Conservation (phyloP, 2,113 vertebrate genomes). For the Sander lucioperca region DNA sequence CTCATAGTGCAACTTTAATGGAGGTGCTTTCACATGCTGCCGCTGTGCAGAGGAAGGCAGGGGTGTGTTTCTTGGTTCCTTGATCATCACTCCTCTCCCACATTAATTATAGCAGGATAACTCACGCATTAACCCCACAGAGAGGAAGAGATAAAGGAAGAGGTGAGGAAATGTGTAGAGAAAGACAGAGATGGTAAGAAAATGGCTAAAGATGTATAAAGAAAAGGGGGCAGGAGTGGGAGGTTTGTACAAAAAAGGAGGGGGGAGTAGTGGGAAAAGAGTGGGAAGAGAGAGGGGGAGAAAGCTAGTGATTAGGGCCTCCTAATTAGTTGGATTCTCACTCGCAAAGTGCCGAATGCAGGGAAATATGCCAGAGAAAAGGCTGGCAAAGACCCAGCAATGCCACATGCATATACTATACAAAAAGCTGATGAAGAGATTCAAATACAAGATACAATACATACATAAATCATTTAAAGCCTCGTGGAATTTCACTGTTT, state of each 20-base stretch:
- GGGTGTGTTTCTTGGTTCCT: conserved; percentile 43
- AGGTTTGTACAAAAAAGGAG: conserved; percentile 7
- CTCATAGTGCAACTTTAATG: conserved; percentile 6
- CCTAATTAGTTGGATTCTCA: conserved; percentile 75
- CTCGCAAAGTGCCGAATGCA: conserved; percentile 44
- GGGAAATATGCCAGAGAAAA: conserved; percentile 34
- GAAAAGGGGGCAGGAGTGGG: neutral
- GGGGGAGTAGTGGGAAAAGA: conserved; percentile 37
- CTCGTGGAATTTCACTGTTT: neutral
- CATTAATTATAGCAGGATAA: conserved; percentile 70
- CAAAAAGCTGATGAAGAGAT: conserved; percentile 33
- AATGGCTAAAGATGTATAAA: neutral
- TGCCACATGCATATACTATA: conserved; percentile 17
- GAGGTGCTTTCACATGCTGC: conserved; percentile 41
- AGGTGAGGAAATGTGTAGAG: conserved; percentile 10
- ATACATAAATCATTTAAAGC: conserved; percentile 31
- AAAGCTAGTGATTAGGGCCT: conserved; percentile 65
- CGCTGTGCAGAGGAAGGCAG: conserved; percentile 40
- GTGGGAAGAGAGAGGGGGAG: conserved; percentile 42
- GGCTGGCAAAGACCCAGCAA: conserved; percentile 36
- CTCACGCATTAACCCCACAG: conserved; percentile 40
- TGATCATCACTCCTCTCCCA: conserved; percentile 57
- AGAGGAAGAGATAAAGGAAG: conserved; percentile 38
- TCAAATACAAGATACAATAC: neutral
- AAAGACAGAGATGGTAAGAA: neutral